Percentiles rank a stretch among this genome's conserved stretches.
Evolutionary conservation across 2,888 invertebrate species (phyloP).

Genomic region (Stenodera caucasica): DNA sequence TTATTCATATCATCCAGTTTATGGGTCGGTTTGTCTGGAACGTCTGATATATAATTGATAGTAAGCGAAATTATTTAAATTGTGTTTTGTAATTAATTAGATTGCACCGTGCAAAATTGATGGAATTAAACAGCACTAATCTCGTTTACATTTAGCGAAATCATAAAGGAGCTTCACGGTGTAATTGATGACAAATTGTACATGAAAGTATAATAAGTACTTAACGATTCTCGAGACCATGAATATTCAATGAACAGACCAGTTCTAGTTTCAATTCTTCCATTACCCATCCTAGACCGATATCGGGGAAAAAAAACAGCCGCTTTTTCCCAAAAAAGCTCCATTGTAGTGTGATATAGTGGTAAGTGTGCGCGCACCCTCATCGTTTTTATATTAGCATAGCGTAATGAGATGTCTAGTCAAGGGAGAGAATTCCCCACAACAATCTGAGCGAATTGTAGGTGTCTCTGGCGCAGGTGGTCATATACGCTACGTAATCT

Average conservation of each 20-base stretch:
- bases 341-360: background rate
- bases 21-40: background rate
- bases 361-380: too few relatives aligned
- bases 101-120: constrained; percentile 20
- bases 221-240: constrained; percentile 11
- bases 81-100: constrained; percentile 14
- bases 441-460: constrained; percentile 47
- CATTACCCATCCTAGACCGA: too few relatives aligned
- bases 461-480: constrained; percentile 53
- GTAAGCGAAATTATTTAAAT: background rate
- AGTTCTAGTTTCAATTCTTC: too few relatives aligned
- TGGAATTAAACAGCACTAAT: constrained; percentile 4
- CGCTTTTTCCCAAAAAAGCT: background rate
- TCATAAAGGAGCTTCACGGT: constrained; percentile 22
- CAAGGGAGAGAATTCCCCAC: constrained; percentile 35
- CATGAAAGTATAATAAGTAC: constrained; percentile 20
- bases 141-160: constrained; percentile 15
- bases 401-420: constrained; percentile 39
- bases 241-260: constrained; percentile 6
- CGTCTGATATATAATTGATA: background rate
- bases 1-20: too few relatives aligned
- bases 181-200: constrained; percentile 34
- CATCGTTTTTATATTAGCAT: constrained; percentile 38
- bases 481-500: constrained; percentile 45
- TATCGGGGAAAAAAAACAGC: too few relatives aligned